A percentile compares a stretch with the other conserved stretches of the same genome.
Evolutionary conservation across 2,113 vertebrate species (phyloP).

Genomic region (Rhea americana): DNA sequence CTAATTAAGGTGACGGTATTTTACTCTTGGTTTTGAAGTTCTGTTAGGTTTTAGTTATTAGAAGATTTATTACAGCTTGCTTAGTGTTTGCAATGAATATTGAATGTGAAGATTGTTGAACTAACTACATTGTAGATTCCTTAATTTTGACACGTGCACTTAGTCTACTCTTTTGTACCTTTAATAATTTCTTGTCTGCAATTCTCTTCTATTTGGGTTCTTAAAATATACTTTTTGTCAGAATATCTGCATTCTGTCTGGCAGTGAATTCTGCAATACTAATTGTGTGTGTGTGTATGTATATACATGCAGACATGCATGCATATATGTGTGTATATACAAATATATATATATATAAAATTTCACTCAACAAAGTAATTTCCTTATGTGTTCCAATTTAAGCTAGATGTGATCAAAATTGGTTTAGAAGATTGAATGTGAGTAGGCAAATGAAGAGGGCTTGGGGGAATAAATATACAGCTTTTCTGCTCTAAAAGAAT

Average conservation of each 20-base stretch:
- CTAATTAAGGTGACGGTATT: not conserved
- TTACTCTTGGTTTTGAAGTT: not conserved
- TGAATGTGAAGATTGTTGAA: not conserved
- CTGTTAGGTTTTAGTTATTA: not conserved
- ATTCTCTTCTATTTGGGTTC: not conserved
- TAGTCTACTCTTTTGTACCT: fast-evolving
- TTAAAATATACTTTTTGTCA: not conserved
- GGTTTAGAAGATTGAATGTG: not conserved
- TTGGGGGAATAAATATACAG: not conserved
- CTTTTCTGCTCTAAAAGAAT: not conserved
- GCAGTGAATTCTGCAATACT: not conserved
- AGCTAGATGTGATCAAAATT: not conserved
- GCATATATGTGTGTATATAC: too few species aligned
- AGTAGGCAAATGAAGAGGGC: not conserved
- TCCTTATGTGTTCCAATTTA: not conserved
- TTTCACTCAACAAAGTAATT: not conserved
- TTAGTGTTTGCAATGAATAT: not conserved
- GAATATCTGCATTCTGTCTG: not conserved
- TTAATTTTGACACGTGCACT: not conserved
- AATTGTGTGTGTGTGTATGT: not conserved
- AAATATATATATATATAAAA: too few species aligned
- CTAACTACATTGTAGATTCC: not conserved
- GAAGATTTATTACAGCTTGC: not conserved
- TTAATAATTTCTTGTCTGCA: not conserved
- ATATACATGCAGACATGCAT: fast-evolving